Base-by-base conservation (phyloP, 1,140 invertebrate genomes). In the Lepidurus apus region DNA sequence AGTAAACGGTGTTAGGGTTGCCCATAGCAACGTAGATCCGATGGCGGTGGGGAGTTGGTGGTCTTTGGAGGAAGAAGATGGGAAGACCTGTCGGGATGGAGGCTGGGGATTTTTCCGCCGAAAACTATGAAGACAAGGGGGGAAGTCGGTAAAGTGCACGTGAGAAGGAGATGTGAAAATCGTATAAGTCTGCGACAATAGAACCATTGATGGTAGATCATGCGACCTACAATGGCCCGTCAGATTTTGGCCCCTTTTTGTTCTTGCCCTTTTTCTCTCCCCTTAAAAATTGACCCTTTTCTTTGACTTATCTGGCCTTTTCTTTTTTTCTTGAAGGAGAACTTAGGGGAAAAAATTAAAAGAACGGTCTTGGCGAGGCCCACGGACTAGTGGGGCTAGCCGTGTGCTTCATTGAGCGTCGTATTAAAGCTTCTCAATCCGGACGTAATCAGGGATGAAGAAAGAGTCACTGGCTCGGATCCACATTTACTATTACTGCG, bases 381-480 rank as follows among this genome's bases (percentile, higher is more conserved):
- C 53, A 7, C 7, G 5, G 53, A 21, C 53, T 65, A 65, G 53
- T 65, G 53, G 53, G 21, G 53, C 53, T 65, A 65, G 53, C 53
- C 13, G 4, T 65, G 53, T 65, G 53, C 53, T 65, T 65, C 53
- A 65, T 65, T 65, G 53, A 65, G 21, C 53, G 53, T 65, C 53
- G 53, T 65, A 65, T 65, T 65, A 65, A 65, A 65, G 53, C 53
- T 65, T 65, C 53, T 21, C 53, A 65, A 65, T 65, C 53, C 53
- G 53, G 53, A 65, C 53, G 53, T 65, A 65, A 65, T 65, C 53
- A 65, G 53, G 53, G 53, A 65, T 65, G 53, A 65, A 65, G 53
- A 21, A 65, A 65, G 53, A 65, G 53, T 65, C 53, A 65, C 53
- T 65, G 53, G 53, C 53, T 65, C 53, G 53, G 53, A 65, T 65